A percentile compares a stretch with the other conserved stretches of the same genome.
Conservation (phyloP, 2,888 invertebrate genomes). For the Eupithecia pulchellata region DNA sequence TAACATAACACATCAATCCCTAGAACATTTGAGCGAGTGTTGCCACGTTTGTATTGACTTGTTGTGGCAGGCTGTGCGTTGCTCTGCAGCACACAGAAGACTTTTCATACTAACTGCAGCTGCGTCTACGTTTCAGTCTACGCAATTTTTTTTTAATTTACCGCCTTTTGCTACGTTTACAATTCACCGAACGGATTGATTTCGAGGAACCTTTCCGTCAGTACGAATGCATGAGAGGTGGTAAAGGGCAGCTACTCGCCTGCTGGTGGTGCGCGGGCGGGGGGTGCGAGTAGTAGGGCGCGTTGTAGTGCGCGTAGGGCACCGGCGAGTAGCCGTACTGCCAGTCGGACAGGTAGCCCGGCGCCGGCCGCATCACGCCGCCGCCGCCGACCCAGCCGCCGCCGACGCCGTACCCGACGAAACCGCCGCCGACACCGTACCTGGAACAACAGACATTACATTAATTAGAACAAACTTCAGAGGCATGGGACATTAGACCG, state of each 20-base stretch:
- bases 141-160: not conserved
- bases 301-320: constrained; percentile 60
- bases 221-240: not conserved
- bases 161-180: no score
- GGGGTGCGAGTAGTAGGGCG: constrained; percentile 77
- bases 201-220: not conserved
- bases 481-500: no score
- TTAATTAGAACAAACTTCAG: no score
- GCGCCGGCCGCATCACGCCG: constrained; percentile 80
- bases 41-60: not conserved
- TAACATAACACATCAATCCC: no score
- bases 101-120: not conserved
- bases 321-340: constrained; percentile 77
- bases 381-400: constrained; percentile 73
- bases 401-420: constrained; percentile 75
- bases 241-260: constrained; percentile 45
- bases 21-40: no score
- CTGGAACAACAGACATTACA: constrained; percentile 48
- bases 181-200: not conserved
- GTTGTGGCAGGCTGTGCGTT: not conserved
- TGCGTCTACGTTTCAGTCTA: not conserved
- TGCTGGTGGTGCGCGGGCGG: constrained; percentile 80
- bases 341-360: constrained; percentile 81
- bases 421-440: constrained; percentile 70
- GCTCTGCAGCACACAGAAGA: not conserved